These are phyloP conservation scores for Hypsopygia costalis DNA, from an alignment of 2,888 invertebrate species.

Conservation along the genomic window DNA sequence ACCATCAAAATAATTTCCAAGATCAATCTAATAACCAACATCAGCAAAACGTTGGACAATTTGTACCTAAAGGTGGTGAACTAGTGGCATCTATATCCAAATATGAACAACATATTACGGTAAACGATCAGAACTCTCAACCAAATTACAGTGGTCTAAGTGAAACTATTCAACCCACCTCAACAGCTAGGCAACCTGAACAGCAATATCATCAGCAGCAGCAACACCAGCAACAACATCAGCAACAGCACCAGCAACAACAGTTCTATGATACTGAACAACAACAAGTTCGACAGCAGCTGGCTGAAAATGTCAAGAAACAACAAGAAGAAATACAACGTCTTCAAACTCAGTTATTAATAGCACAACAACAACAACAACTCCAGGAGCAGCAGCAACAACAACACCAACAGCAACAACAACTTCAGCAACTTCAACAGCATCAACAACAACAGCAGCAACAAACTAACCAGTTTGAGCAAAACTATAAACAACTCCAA, in stretches of 20 bases:
- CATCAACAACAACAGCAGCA: slow-evolving; percentile 38
- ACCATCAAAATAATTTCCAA: slow-evolving; percentile 40
- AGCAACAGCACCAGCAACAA: slow-evolving; percentile 52
- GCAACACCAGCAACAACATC: too few species aligned
- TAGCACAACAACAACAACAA: slow-evolving; percentile 59
- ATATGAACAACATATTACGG: slow-evolving; percentile 88
- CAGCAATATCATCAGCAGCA: slow-evolving; percentile 28
- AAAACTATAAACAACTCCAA: slow-evolving; percentile 32
- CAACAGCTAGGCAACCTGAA: slow-evolving; percentile 28
- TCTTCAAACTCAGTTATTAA: slow-evolving; percentile 60
- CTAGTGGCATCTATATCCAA: slow-evolving; percentile 88
- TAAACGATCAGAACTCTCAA: slow-evolving; percentile 58
- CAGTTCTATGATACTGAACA: slow-evolving; percentile 61
- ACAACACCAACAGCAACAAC: slow-evolving; percentile 39
- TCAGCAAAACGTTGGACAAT: slow-evolving; percentile 67
- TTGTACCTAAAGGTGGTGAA: slow-evolving; percentile 85
- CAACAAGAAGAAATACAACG: slow-evolving; percentile 77
- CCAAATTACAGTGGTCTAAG: slow-evolving; percentile 45
- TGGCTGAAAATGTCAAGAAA: slow-evolving; percentile 71
- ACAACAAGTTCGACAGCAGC: slow-evolving; percentile 61
- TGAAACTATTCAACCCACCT: slow-evolving; percentile 34
- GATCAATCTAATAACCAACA: slow-evolving; percentile 51
- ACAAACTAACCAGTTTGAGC: slow-evolving; percentile 29
- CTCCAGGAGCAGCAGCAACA: slow-evolving; percentile 34
- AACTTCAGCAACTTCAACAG: slow-evolving; percentile 35